These are phyloP conservation scores for Pterois miles DNA, from an alignment of 2,797 vertebrate genomes.

Conservation along the genomic window DNA sequence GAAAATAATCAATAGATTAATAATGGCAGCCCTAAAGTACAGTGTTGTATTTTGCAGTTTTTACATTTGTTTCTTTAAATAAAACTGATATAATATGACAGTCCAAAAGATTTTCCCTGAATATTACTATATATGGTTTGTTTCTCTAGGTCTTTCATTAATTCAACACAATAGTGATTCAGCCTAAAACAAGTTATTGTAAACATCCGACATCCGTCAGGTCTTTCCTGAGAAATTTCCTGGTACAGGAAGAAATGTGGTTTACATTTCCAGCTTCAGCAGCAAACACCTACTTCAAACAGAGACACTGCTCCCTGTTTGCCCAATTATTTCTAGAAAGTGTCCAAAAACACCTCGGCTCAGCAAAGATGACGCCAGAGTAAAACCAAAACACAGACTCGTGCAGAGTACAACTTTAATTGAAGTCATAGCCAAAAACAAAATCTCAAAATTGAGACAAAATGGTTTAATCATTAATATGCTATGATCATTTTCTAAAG, in stretches of 20 bases:
- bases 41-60: not conserved
- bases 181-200: not conserved
- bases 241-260: conserved; percentile 4
- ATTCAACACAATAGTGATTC: not conserved
- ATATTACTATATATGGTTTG: not conserved
- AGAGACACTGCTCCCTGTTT: not conserved
- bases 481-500: not conserved
- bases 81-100: not conserved
- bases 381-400: not conserved
- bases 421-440: not conserved
- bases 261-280: conserved; percentile 21
- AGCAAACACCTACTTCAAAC: conserved; percentile 24
- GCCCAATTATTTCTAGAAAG: not conserved
- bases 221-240: conserved; percentile 5
- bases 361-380: not conserved
- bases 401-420: not conserved
- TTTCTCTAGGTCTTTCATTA: not conserved
- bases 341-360: not conserved
- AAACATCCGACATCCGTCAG: not conserved
- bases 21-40: not conserved
- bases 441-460: not conserved
- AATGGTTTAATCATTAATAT: not conserved
- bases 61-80: not conserved
- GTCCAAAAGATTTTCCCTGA: not conserved
- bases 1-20: not conserved